Evolutionary conservation across 1,140 invertebrate genomes (phyloP), one percentile per base, ranked within the genome.

Genomic region (Pantala flavescens): DNA sequence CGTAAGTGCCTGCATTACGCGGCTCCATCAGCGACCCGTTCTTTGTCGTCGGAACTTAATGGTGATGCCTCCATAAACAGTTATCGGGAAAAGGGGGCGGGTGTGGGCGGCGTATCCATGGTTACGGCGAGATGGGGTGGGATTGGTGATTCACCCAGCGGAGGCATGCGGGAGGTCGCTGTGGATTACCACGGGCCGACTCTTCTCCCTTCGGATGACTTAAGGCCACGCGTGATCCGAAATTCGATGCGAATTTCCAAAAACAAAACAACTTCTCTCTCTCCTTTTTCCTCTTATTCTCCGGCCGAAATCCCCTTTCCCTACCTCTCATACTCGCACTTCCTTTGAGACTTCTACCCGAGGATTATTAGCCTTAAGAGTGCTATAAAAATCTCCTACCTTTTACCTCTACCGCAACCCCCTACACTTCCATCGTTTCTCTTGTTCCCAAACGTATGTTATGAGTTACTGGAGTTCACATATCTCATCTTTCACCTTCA

Each of bases 141-240:
- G 49, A 19, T 63, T 63, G n/a, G 49, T 21, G 49, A 63, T 63
- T 63, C 49, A 63, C 49, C 49, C 16, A 63, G 49, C n/a, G 49
- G 49, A 63, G 49, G 49, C 49, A 63, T 63, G 14, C 28, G 49
- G 49, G 49, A 21, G 49, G 14, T 21, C 49, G n/a, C 49, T 63
- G 49, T 63, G 49, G 49, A 63, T 63, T 63, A 63, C 49, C 16
- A 63, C 49, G 16, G n/a, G n/a, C 14, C 49, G 12, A 63, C 49
- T 19, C 49, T 9, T 1, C 12, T 63, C 49, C 49, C 49, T 63
- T 63, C 49, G 49, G 49, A 63, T 63, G 49, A 63, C 49, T 63
- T 63, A 63, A 63, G 49, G 49, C 49, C 49, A 63, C n/a, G 49
- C 49, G 49, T 63, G 49, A 63, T 63, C 49, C 49, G 49, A 63